Percentiles rank a stretch among this genome's conserved stretches.
Evolutionary conservation across 2,888 invertebrate species (phyloP).

Genomic region (Ormyrus thymus): DNA sequence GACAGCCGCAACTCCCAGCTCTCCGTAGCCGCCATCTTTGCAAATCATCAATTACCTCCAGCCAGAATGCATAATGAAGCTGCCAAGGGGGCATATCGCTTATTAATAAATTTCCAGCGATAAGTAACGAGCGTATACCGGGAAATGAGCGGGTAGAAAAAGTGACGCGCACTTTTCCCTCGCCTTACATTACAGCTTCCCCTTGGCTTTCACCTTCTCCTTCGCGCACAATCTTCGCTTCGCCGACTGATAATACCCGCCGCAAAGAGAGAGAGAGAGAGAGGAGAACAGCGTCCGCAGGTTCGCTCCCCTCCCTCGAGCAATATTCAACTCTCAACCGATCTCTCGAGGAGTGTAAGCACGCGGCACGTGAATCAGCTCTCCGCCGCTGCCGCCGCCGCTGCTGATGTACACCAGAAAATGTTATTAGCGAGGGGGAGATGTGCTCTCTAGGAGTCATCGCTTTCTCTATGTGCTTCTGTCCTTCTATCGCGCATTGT

Average conservation of each 20-base stretch:
- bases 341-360: neutral
- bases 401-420: neutral
- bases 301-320: no score
- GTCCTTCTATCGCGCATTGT: neutral
- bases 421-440: conserved; percentile 5
- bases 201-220: conserved; percentile 30
- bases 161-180: neutral
- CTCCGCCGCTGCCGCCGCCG: neutral
- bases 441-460: neutral
- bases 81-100: neutral
- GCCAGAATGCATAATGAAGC: neutral
- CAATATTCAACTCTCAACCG: no score
- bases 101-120: neutral
- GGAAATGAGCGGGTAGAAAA: neutral
- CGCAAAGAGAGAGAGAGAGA: neutral
- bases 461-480: neutral
- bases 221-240: neutral
- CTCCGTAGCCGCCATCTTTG: no score
- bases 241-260: conserved; percentile 1
- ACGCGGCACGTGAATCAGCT: neutral
- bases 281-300: no score
- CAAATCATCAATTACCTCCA: no score
- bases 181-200: conserved; percentile 2
- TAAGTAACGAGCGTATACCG: neutral
- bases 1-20: no score